Conservation (phyloP, 1,140 invertebrate species). For the Drosophila yakuba region DNA sequence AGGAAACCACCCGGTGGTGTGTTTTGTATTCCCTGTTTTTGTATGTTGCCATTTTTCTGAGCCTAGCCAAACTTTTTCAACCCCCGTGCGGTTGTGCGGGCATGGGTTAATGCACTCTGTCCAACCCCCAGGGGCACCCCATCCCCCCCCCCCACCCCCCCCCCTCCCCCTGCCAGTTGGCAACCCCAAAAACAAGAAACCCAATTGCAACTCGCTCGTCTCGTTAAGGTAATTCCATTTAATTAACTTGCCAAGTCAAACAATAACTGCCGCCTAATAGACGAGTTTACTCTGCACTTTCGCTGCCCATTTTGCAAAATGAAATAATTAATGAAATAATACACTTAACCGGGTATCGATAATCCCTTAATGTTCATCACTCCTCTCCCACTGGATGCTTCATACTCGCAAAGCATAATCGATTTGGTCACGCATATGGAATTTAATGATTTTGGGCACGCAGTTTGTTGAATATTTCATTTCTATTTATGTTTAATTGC, state of each 20-base stretch:
- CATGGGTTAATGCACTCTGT: conserved; percentile 87
- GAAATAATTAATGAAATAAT: conserved; percentile 13
- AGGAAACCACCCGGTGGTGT: conserved; percentile 35
- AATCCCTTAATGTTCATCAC: conserved; percentile 4
- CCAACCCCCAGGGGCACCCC: conserved; percentile 38
- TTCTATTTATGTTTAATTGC: background rate
- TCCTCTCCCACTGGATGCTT: background rate
- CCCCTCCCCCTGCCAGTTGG: background rate
- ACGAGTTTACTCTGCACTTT: conserved; percentile 13
- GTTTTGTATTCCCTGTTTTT: conserved; percentile 12
- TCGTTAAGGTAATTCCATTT: conserved; percentile 70
- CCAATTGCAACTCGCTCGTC: conserved; percentile 13
- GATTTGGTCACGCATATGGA: background rate
- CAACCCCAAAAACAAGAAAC: conserved; percentile 13
- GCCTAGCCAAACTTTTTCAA: conserved; percentile 60
- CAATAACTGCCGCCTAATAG: conserved; percentile 3
- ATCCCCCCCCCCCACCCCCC: conserved; percentile 2
- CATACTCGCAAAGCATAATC: background rate
- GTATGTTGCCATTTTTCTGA: conserved; percentile 32
- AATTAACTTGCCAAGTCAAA: conserved; percentile 66
- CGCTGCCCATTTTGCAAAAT: background rate
- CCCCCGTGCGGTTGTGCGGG: conserved; percentile 46
- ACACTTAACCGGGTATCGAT: conserved; percentile 16
- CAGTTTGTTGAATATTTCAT: no score
- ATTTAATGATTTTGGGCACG: background rate